Evolutionary conservation across 1,140 invertebrate species (phyloP).

Genomic region (Ceratitis capitata): DNA sequence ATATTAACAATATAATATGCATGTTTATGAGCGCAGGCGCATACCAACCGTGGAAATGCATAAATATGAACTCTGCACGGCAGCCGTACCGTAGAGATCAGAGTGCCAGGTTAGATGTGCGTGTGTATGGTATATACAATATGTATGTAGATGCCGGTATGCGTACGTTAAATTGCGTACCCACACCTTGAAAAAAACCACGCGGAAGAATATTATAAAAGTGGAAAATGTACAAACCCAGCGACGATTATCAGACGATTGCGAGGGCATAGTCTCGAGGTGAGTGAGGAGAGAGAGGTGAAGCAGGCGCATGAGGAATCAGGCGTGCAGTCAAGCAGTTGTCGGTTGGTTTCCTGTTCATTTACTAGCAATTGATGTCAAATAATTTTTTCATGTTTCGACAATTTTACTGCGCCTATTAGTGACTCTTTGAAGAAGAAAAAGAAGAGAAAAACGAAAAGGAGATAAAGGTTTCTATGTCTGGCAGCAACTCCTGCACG

Average conservation of each 20-base stretch:
- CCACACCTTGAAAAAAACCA: neutral
- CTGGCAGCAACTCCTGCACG: neutral
- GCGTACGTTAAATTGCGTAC: slow-evolving; percentile 26
- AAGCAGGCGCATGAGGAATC: too few relatives aligned
- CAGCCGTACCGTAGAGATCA: neutral
- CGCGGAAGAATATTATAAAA: neutral
- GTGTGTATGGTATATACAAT: neutral
- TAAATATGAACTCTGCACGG: too few relatives aligned
- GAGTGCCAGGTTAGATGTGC: neutral
- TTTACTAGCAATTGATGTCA: slow-evolving; percentile 15
- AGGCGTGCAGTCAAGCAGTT: neutral
- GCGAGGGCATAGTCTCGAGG: neutral
- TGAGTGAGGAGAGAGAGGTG: too few relatives aligned
- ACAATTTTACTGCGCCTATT: slow-evolving; percentile 11
- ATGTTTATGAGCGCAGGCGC: slow-evolving; percentile 13
- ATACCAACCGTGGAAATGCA: neutral
- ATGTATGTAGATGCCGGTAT: neutral
- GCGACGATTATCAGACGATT: neutral
- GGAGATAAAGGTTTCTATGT: neutral
- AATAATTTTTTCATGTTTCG: slow-evolving; percentile 23
- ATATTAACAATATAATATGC: slow-evolving; percentile 31
- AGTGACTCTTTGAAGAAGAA: neutral
- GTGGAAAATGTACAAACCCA: neutral
- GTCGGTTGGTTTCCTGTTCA: slow-evolving; percentile 4
- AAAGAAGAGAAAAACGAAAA: neutral